Conservation (phyloP, 2,113 vertebrate genomes). For the Genyomyrus donnyi region DNA sequence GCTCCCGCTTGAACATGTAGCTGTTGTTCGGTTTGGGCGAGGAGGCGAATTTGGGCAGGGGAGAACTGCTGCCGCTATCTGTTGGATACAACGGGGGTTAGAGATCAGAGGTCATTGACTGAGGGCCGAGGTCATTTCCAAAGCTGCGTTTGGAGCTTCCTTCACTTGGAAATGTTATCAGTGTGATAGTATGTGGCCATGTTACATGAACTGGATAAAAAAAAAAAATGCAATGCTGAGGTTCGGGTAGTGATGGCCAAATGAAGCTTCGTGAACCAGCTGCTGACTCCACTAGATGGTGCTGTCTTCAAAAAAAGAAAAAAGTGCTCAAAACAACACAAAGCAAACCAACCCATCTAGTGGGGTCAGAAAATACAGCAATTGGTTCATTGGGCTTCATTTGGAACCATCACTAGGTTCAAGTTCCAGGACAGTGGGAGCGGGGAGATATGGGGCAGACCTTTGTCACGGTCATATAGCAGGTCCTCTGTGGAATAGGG, state of each 20-base stretch:
- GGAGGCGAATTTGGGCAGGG: conserved; percentile 95
- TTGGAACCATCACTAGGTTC: no score
- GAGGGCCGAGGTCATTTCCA: background rate
- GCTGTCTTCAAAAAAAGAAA: no score
- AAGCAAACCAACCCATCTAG: no score
- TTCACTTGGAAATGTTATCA: background rate
- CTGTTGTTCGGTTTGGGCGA: conserved; percentile 99
- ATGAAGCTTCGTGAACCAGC: no score
- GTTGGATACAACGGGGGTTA: conserved; percentile 57
- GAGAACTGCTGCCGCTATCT: conserved; percentile 98
- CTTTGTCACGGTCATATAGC: conserved; percentile 91
- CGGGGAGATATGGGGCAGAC: conserved; percentile 47
- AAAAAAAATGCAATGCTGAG: background rate
- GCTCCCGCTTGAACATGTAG: conserved; percentile 99
- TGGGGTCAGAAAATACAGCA: no score
- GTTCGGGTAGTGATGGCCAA: background rate
- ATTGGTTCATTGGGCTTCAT: no score
- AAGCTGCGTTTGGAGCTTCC: background rate
- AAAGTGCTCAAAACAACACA: no score
- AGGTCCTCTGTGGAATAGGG: conserved; percentile 90
- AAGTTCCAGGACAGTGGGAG: background rate
- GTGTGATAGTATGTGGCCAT: background rate
- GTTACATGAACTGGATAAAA: background rate
- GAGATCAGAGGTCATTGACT: background rate
- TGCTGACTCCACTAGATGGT: no score